Percentiles rank a stretch among this genome's conserved stretches.
These are phyloP conservation scores for Leucoraja erinaceus DNA, from an alignment of 2,113 vertebrate genomes.

Conservation along the genomic window DNA sequence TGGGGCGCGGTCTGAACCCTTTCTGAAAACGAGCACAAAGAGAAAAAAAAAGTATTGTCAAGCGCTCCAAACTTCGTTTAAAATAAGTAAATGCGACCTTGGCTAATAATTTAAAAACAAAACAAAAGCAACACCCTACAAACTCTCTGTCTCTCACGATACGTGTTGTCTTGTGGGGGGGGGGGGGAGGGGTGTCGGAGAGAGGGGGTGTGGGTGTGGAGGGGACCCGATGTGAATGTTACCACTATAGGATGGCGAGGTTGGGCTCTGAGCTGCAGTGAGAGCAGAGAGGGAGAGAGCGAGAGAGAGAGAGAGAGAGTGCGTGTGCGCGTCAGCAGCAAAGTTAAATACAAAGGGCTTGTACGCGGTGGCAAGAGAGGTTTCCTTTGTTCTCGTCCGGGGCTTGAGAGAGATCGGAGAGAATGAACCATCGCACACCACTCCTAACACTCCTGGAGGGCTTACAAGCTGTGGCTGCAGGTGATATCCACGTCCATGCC, in stretches of 20 bases:
- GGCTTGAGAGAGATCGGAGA: conserved; percentile 18
- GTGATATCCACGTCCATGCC: conserved; percentile 6
- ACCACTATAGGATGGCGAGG: background rate
- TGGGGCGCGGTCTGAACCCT: background rate
- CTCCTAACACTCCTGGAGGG: background rate
- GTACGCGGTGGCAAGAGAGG: conserved; percentile 28
- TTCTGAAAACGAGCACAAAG: background rate
- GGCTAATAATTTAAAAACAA: background rate
- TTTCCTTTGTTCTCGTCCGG: conserved; percentile 32
- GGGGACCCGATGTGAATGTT: background rate
- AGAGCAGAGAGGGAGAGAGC: conserved; percentile 21
- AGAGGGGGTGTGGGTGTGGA: background rate
- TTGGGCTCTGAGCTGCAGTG: background rate
- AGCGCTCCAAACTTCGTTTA: background rate
- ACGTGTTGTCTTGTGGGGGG: background rate
- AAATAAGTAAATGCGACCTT: background rate
- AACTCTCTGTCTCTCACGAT: background rate
- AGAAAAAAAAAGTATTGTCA: background rate
- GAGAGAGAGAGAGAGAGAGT: background rate
- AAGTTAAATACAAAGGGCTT: conserved; percentile 38
- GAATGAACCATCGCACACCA: conserved; percentile 20
- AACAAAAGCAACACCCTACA: too few species aligned
- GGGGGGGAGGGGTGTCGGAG: background rate
- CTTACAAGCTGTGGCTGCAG: background rate
- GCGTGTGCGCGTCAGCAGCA: conserved; percentile 37